These are phyloP conservation scores for Gnathonemus echidnorhynchus DNA, from an alignment of 2,113 vertebrate species.

Conservation along the genomic window DNA sequence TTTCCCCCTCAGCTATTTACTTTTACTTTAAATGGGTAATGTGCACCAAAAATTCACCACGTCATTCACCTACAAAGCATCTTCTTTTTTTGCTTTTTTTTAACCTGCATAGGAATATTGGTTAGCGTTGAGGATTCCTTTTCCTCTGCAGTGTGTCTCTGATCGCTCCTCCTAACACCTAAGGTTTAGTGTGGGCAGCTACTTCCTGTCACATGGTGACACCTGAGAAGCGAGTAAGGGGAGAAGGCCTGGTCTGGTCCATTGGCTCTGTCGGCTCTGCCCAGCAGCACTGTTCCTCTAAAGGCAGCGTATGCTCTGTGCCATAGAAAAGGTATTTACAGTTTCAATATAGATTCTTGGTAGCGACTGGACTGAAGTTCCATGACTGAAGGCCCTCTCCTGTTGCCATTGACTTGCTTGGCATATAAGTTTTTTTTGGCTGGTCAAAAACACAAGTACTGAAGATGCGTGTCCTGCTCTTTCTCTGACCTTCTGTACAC, in stretches of 20 bases:
- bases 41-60: neutral
- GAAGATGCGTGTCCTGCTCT: neutral
- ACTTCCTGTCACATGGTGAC: neutral
- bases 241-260: constrained; percentile 16
- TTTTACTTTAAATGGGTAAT: neutral
- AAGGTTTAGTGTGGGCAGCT: neutral
- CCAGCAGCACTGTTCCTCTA: constrained; percentile 1
- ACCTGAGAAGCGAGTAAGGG: neutral
- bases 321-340: constrained; percentile 27
- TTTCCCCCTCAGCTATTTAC: neutral
- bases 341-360: constrained; percentile 26
- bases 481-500: neutral
- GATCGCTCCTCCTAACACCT: neutral
- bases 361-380: constrained; percentile 17
- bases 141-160: neutral
- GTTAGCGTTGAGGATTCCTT: neutral
- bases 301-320: constrained; percentile 8
- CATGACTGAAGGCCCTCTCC: neutral
- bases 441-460: neutral
- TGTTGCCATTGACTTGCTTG: constrained; percentile 12
- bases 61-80: neutral
- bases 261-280: constrained; percentile 22
- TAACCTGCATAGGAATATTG: neutral
- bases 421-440: neutral
- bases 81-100: neutral